Percentiles rank a stretch among this genome's conserved stretches.
Evolutionary conservation across 35 echinoderm and acorn worm species (phyloP).

Genomic region (Holothuria glaberrima): DNA sequence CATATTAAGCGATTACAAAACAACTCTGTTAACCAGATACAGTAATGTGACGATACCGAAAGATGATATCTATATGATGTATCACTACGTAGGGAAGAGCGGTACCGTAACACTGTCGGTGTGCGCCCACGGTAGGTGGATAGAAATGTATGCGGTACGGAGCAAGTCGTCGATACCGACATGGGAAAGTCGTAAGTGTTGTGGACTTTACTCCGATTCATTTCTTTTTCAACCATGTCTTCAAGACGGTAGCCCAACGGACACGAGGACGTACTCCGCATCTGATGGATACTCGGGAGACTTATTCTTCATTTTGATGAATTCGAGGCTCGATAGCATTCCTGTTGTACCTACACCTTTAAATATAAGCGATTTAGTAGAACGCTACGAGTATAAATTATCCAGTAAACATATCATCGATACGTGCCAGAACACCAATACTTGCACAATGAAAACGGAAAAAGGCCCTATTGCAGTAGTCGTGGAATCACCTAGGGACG

Average conservation of each 20-base stretch:
- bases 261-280: slow-evolving; percentile 11
- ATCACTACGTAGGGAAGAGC: slow-evolving; percentile 24
- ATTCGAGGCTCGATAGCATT: background rate
- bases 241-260: background rate
- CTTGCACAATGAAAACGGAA: background rate
- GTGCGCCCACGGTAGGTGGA: slow-evolving; percentile 18
- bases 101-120: background rate
- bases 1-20: too few species aligned
- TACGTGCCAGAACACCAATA: background rate
- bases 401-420: background rate
- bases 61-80: slow-evolving; percentile 9
- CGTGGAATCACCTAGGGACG: background rate
- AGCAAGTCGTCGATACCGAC: slow-evolving; percentile 15
- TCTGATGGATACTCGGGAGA: background rate
- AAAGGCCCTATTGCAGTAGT: background rate
- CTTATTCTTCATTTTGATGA: slow-evolving; percentile 41
- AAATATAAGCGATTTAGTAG: background rate
- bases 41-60: background rate
- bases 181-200: slow-evolving; percentile 36
- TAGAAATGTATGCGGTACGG: slow-evolving; percentile 12
- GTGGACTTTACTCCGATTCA: slow-evolving; percentile 13
- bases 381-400: background rate
- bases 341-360: background rate
- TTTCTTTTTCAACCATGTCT: background rate
- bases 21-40: too few species aligned